Base-by-base conservation (phyloP, 2,888 invertebrate species). In the Acanthopleura granulata region DNA sequence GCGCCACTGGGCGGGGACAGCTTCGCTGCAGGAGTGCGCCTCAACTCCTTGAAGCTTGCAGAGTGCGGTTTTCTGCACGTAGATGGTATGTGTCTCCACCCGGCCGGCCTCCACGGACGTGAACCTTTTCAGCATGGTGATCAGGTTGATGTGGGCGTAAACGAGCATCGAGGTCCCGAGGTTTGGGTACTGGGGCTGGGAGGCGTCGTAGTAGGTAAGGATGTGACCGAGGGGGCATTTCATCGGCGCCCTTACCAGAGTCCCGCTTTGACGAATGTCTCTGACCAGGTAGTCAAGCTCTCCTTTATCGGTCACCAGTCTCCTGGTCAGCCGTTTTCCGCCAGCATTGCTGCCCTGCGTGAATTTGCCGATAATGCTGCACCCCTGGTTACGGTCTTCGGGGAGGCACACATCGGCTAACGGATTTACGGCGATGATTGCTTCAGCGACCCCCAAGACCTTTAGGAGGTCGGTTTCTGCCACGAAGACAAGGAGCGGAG, bases 401-500 rank as follows among this genome's bases (percentile, higher is more conserved):
- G n/a, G n/a, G n/a, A n/a, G n/a, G n/a, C n/a, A n/a, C n/a, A n/a
- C n/a, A n/a, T n/a, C n/a, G n/a, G n/a, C n/a, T n/a, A n/a, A n/a
- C 51, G 14, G 14, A 14, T 51, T 51, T 14, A 51, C 14, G 14
- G 51, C 51, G 51, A 51, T 51, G 18, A 51, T 51, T 14, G 51
- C 51, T 18, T 51, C 51, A 18, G 14, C 14, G 14, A 51, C 51
- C 18, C 18, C 18, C 14, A 51, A 18, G 18, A 14, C 14, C 51
- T 1, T 49, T n/a, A n/a, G n/a, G n/a, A n/a, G n/a, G n/a, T n/a
- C n/a, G n/a, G n/a, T n/a, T n/a, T n/a, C n/a, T n/a, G n/a, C n/a
- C n/a, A n/a, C 62, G n/a, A n/a, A n/a, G n/a, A n/a, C n/a, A 29
- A 74, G 74, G 69, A 74, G 74, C 18, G 66, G 22, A 25, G 74